Evolutionary conservation across 2,888 invertebrate genomes (phyloP).

Genomic region (Cheilosia soror): DNA sequence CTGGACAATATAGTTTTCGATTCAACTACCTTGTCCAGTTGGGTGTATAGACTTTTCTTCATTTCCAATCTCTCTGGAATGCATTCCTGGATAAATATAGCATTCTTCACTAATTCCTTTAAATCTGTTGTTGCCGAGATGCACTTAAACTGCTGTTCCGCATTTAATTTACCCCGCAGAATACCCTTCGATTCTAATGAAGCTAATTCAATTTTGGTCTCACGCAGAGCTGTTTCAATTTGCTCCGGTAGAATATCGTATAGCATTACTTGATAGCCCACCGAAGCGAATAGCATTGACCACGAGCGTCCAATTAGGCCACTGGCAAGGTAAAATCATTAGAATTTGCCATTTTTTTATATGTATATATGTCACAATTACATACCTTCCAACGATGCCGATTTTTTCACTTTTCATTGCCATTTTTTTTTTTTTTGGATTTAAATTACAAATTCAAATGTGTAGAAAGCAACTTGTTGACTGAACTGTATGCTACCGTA

Average conservation of each 20-base stretch:
- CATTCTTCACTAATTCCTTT: constrained; percentile 89
- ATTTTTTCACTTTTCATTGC: constrained; percentile 87
- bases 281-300: constrained; percentile 98
- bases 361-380: not conserved
- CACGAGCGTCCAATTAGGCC: constrained; percentile 98
- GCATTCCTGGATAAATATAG: constrained; percentile 95
- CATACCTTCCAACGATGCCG: constrained; percentile 91
- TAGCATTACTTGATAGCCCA: constrained; percentile 94
- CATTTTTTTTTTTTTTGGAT: constrained; percentile 77
- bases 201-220: constrained; percentile 89
- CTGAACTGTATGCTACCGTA: constrained; percentile 16
- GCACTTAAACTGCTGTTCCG: constrained; percentile 89
- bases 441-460: not conserved
- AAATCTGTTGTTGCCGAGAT: constrained; percentile 90
- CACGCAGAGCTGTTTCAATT: constrained; percentile 89
- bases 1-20: constrained; percentile 93
- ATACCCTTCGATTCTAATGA: constrained; percentile 89
- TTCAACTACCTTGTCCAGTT: constrained; percentile 91
- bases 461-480: not conserved
- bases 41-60: constrained; percentile 91
- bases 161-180: constrained; percentile 90
- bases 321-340: constrained; percentile 84
- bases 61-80: constrained; percentile 94
- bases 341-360: not conserved
- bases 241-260: constrained; percentile 93